Evolutionary conservation across 1,140 invertebrate genomes (phyloP), one percentile per base, ranked within the genome.

Genomic region (Pomacea maculata): DNA sequence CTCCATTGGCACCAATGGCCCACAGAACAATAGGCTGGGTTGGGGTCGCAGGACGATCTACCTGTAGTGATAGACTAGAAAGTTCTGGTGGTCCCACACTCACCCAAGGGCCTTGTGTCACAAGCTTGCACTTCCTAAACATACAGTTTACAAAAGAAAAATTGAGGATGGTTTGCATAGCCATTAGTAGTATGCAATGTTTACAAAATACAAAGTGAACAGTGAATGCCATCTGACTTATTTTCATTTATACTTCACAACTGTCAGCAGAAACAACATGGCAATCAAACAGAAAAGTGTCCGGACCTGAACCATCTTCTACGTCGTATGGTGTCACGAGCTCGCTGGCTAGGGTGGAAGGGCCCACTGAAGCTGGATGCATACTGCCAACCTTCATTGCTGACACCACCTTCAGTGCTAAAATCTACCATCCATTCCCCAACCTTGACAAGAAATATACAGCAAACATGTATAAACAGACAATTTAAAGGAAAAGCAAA

Each of bases 371-470:
- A 98, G 91, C 98, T 96, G 5, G 95, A 95, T 6, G 96, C 96
- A 92, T 98, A 98, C 89, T 98, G 97, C 97, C 97, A 98, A 6
- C 97, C 97, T 85, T 97, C 96, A 79, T 93, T 93, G 91, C 98
- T 96, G 2, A 96, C 95, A 2, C 96, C 96, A n/a, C 96, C 96
- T 3, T 95, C 95, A 61, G 95, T 95, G 89, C 95, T 94, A 89
- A 96, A 97, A 91, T 98, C 96, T 17, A 97, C 93, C 83, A 95
- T 94, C 97, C 97, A 98, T 88, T 97, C 96, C 12, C 95, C 95
- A 72, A 95, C 93, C 95, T 95, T 83, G 17, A 83, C 55, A 76
- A 2, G n/a, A 19, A 74, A 25, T 75, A 19, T 68, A 63, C 12
- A 75, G 21, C 45, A 19, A 21, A 57, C 73, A 12, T 19, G 25